Evolutionary conservation across 2,888 invertebrate genomes (phyloP).

Genomic region (Tryphoninae sp.): DNA sequence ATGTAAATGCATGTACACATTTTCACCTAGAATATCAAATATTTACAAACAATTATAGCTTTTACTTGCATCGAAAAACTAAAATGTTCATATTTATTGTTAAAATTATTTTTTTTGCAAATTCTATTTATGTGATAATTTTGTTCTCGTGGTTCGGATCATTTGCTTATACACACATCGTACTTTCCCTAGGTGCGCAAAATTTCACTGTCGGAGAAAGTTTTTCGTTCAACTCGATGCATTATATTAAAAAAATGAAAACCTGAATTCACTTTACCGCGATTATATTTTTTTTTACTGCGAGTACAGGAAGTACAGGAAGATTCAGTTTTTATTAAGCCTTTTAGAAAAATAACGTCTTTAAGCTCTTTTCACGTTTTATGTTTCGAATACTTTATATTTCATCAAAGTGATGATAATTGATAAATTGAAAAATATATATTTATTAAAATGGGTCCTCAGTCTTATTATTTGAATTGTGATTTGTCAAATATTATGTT

Average conservation of each 20-base stretch:
- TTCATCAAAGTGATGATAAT: too few species aligned
- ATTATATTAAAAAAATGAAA: neutral
- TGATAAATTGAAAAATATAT: neutral
- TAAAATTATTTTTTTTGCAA: neutral
- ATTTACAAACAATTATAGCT: neutral
- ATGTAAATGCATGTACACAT: neutral
- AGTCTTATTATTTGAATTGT: neutral
- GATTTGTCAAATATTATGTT: neutral
- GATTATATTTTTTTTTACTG: neutral
- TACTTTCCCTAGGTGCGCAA: slow-evolving; percentile 61
- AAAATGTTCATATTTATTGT: too few species aligned
- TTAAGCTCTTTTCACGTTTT: too few species aligned
- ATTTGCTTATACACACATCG: neutral
- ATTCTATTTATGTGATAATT: neutral
- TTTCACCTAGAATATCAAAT: neutral
- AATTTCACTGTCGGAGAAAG: slow-evolving; percentile 76
- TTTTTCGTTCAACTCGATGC: slow-evolving; percentile 38
- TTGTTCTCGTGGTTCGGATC: too few species aligned
- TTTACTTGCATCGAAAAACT: too few species aligned
- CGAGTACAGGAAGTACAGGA: neutral
- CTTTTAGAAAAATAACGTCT: neutral
- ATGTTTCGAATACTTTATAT: too few species aligned
- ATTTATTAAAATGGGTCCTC: neutral
- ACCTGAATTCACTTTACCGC: neutral
- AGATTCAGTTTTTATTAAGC: neutral